Evolutionary conservation across 2,113 vertebrate species (phyloP).

Genomic region (Coracopsis vasa): DNA sequence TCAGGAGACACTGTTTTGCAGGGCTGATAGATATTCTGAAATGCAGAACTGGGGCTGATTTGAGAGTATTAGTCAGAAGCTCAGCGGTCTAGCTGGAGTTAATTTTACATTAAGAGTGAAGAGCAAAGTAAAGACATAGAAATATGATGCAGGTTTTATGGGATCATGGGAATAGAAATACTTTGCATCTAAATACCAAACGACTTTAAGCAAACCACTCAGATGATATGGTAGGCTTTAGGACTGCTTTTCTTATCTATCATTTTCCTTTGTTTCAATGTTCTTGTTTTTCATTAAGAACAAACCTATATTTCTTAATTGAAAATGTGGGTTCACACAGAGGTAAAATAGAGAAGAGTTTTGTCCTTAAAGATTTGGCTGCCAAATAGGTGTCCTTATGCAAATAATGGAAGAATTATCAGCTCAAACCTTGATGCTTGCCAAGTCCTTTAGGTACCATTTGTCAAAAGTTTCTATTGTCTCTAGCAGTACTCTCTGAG

Average conservation of each 20-base stretch:
- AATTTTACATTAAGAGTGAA: slow-evolving; percentile 23
- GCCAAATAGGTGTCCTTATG: neutral
- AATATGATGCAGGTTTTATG: neutral
- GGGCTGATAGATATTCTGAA: slow-evolving; percentile 3
- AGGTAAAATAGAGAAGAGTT: neutral
- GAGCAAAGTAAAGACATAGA: neutral
- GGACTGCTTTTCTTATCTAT: neutral
- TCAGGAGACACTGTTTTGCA: neutral
- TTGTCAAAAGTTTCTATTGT: neutral
- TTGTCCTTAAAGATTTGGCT: neutral
- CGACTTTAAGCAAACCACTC: neutral
- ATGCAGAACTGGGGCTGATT: neutral
- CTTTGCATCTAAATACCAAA: neutral
- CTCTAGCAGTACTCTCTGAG: neutral
- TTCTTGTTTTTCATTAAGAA: neutral
- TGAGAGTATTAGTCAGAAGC: slow-evolving; percentile 1
- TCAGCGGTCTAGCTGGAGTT: slow-evolving; percentile 21
- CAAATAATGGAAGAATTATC: neutral
- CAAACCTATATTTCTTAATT: neutral
- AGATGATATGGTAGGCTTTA: neutral
- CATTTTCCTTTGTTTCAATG: neutral
- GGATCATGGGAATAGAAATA: neutral
- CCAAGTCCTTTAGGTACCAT: neutral
- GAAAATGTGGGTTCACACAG: neutral
- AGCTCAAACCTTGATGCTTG: neutral